Evolutionary conservation across 1,140 invertebrate genomes (phyloP).

Genomic region (Harpegnathos saltator): DNA sequence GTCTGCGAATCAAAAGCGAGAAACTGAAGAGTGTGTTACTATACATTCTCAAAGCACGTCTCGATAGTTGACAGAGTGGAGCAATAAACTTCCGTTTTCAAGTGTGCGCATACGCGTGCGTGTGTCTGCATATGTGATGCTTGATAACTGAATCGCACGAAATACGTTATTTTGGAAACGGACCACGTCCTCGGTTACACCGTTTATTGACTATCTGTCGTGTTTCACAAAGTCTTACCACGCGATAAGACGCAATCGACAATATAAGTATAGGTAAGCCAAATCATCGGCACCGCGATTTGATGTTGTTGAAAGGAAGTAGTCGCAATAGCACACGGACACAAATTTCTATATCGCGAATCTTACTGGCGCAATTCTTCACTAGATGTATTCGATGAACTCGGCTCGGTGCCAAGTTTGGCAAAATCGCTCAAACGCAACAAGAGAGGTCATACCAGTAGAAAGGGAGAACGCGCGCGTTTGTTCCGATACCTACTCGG

Average conservation of each 20-base stretch:
- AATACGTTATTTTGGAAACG: too few species aligned
- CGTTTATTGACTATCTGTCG: too few species aligned
- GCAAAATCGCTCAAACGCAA: too few species aligned
- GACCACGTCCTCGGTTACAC: too few species aligned
- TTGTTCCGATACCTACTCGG: background rate
- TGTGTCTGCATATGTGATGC: conserved; percentile 31
- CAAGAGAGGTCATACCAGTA: too few species aligned
- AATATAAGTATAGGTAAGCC: too few species aligned
- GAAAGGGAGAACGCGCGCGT: background rate
- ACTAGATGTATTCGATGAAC: too few species aligned
- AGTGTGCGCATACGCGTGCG: conserved; percentile 39
- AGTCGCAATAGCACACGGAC: background rate
- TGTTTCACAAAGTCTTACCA: too few species aligned
- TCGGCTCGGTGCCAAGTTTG: too few species aligned
- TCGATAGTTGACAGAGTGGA: background rate
- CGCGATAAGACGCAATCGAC: background rate
- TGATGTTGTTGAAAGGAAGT: background rate
- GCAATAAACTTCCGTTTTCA: conserved; percentile 29
- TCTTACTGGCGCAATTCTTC: too few species aligned
- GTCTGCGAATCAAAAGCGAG: conserved; percentile 11
- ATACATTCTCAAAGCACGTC: background rate
- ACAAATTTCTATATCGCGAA: background rate
- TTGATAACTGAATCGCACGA: too few species aligned
- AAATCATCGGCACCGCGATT: background rate
- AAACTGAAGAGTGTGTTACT: background rate